Evolutionary conservation across 2,797 vertebrate genomes (phyloP), one percentile per base, ranked within the genome.

Genomic region (Amniataba percoides): DNA sequence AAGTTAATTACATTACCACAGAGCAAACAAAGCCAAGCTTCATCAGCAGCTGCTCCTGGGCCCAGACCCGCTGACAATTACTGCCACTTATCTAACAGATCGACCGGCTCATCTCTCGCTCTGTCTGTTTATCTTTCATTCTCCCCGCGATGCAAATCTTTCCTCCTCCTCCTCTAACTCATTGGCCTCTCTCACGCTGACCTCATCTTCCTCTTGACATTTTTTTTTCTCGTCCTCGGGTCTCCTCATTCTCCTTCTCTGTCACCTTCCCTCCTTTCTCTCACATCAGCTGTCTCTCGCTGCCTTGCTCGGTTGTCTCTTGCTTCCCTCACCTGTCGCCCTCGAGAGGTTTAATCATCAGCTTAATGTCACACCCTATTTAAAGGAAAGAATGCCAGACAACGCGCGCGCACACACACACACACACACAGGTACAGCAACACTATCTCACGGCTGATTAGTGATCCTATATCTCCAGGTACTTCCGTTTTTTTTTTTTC

Each of bases 321-420:
- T 39, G 63, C 78, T 74, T 77, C 75, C 66, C 69, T 84, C 83
- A 91, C 82, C 86, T 83, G 85, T 88, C 91, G 78, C 74, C 74
- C 80, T 76, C 11, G n/a, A 86, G 78, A 65, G 74, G 58, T 88
- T 91, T 90, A 85, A 90, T 92, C 86, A 81, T 86, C 85, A 80
- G 83, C 83, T 87, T 88, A 89, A 80, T 87, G 86, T 89, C 90
- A 80, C 80, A 78, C 69, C 64, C 70, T 84, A 74, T 88, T 88
- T 82, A 69, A 74, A 69, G 61, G 77, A 69, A 74, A 69, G 61
- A 77, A 82, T 11, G 63, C 58, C 75, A 57, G 62, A 23, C 83
- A 83, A 78, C 61, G 21, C 16, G 45, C 64, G 59, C 57, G 52
- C 40, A 69, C 59, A 49, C 39, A 27, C 64, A 45, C n/a, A 34